Percentiles rank a stretch among this genome's conserved stretches.
phyloP scores from a whole-genome alignment of 2,113 vertebrate species.

The Accipiter cooperii region DNA sequence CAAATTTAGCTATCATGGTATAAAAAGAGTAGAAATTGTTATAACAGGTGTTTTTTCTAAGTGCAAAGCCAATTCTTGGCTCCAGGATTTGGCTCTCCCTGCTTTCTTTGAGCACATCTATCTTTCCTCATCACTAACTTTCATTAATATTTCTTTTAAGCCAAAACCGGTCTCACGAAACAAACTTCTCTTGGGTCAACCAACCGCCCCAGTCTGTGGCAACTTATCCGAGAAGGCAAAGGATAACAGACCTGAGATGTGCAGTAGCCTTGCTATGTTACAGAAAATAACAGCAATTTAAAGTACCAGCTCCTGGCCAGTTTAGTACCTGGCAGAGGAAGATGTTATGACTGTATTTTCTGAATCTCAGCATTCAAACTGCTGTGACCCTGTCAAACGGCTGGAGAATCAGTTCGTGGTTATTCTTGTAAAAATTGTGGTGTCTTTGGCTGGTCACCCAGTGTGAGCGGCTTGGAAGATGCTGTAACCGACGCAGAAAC shows the following conservation, averaged over 20 bases:
- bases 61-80: neutral
- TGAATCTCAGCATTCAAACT: neutral
- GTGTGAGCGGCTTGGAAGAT: neutral
- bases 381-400: neutral
- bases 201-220: fast-evolving
- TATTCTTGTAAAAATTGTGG: neutral
- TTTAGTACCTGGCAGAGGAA: neutral
- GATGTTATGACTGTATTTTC: no score
- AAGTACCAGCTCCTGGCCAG: neutral
- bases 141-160: neutral
- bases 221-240: neutral
- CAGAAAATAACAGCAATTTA: neutral
- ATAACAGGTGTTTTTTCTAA: neutral
- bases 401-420: neutral
- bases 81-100: neutral
- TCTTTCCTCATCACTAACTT: neutral
- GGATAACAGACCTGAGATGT: neutral
- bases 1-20: neutral
- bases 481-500: neutral
- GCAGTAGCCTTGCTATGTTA: neutral
- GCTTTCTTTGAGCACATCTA: neutral
- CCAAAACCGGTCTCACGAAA: neutral
- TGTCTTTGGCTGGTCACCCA: neutral
- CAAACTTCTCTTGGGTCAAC: neutral
- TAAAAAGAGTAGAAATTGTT: neutral